A percentile compares a stretch with the other conserved stretches of the same genome.
These are phyloP conservation scores for Mustela nigripes DNA, from an alignment of 2,113 vertebrate genomes.

Conservation along the genomic window DNA sequence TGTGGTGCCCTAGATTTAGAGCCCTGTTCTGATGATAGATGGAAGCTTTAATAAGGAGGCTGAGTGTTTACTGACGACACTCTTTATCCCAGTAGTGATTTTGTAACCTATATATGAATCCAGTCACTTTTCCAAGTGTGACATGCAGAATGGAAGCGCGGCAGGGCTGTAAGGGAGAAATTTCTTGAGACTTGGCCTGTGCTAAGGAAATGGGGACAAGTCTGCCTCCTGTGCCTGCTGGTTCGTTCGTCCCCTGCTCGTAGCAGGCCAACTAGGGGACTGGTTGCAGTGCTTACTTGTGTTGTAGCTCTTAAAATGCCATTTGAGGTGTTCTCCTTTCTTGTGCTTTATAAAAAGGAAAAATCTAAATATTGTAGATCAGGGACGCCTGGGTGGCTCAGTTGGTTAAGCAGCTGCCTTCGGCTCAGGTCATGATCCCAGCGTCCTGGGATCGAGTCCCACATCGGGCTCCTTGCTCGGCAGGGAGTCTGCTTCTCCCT, in stretches of 20 bases:
- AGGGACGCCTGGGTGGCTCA: not conserved
- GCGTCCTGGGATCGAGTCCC: too few relatives aligned
- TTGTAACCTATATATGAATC: not conserved
- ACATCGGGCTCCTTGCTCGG: too few relatives aligned
- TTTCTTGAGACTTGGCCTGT: not conserved
- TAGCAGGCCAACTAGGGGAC: not conserved
- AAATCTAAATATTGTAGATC: not conserved
- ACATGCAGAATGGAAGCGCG: not conserved
- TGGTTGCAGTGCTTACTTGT: not conserved
- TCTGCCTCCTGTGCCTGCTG: not conserved
- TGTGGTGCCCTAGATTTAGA: not conserved
- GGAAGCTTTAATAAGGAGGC: not conserved
- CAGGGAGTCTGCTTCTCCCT: too few relatives aligned
- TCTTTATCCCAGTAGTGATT: not conserved
- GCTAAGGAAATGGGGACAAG: not conserved
- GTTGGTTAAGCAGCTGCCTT: too few relatives aligned
- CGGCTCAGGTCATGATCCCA: too few relatives aligned
- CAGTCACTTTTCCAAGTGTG: not conserved
- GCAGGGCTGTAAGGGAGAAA: not conserved
- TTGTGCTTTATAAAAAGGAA: not conserved
- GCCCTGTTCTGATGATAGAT: not conserved
- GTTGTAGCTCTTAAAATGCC: not conserved
- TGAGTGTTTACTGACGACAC: not conserved
- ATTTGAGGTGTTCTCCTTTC: conserved; percentile 1
- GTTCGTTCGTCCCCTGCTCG: not conserved